phyloP scores from a whole-genome alignment of 2,888 invertebrate species.

The Serripes groenlandicus region DNA sequence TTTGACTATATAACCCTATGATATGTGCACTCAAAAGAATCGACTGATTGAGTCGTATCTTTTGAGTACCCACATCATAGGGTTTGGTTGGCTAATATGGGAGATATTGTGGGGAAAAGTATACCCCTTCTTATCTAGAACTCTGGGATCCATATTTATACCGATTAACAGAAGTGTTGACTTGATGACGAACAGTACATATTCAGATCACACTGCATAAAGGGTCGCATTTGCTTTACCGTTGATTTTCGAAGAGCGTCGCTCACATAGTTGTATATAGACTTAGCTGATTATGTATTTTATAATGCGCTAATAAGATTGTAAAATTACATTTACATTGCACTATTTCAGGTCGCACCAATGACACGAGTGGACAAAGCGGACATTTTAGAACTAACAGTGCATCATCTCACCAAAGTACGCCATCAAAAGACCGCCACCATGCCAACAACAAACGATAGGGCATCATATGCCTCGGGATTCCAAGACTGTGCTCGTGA shows the following conservation, averaged over 20 bases:
- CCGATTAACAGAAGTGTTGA: too few relatives aligned
- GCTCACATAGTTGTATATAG: too few relatives aligned
- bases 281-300: background rate
- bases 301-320: background rate
- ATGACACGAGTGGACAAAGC: constrained; percentile 21
- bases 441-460: background rate
- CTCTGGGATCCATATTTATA: too few relatives aligned
- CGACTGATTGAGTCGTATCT: too few relatives aligned
- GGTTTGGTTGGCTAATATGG: too few relatives aligned
- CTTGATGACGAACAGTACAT: too few relatives aligned
- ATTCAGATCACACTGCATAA: background rate
- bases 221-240: background rate
- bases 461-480: background rate
- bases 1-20: too few relatives aligned
- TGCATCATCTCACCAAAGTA: constrained; percentile 4
- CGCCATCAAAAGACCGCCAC: background rate
- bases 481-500: constrained; percentile 13
- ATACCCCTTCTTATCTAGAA: too few relatives aligned
- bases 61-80: too few relatives aligned
- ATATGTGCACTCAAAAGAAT: too few relatives aligned
- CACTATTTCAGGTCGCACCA: background rate
- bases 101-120: too few relatives aligned
- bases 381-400: constrained; percentile 13
- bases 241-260: too few relatives aligned
- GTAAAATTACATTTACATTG: background rate